Base-by-base conservation (phyloP, 2,797 vertebrate genomes). In the Clarias laeviceps region DNA sequence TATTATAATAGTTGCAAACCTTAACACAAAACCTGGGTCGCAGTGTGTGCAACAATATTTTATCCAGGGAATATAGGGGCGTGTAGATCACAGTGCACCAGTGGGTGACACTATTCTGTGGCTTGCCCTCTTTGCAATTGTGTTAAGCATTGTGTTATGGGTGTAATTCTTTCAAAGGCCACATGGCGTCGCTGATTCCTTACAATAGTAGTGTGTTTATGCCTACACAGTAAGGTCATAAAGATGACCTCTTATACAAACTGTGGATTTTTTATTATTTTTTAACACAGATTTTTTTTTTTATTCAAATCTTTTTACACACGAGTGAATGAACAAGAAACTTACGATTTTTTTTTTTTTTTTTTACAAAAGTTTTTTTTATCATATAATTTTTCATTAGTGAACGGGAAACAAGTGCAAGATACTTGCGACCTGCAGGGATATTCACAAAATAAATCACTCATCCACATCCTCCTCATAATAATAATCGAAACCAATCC, bases 131-230 rank as follows among this genome's bases (percentile, higher is more conserved):
- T 32, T 32, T 76, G 45, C 45, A 50, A 50, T 50, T 50, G n/a
- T 29, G n/a, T 15, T 56, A 76, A 76, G 15, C 34, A 45, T 40
- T 4, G 24, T 17, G 11, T 22, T 56, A 6, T 15, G 22, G 11
- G n/a, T 83, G 88, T 65, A 69, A 74, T 81, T 68, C 77, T 32
- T 32, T 17, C 17, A 1, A 29, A 15, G 22, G 4, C 87, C 88
- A 89, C 87, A 64, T 0, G 83, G 37, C 76, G 88, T 85, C 88
- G 1, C 69, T 83, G 57, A 78, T 88, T 17, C 50, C 24, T 24
- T 65, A 76, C 61, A 64, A 56, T 29, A 9, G n/a, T 18, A 20
- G 0, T 17, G n/a, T 17, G 54, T 9, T n/a, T 54, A 54, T 3
- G 12, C 12, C 2, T 50, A 50, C 45, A 50, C 45, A 54, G 50